Evolutionary conservation across 2,113 vertebrate species (phyloP).

Genomic region (Chunga burmeisteri): DNA sequence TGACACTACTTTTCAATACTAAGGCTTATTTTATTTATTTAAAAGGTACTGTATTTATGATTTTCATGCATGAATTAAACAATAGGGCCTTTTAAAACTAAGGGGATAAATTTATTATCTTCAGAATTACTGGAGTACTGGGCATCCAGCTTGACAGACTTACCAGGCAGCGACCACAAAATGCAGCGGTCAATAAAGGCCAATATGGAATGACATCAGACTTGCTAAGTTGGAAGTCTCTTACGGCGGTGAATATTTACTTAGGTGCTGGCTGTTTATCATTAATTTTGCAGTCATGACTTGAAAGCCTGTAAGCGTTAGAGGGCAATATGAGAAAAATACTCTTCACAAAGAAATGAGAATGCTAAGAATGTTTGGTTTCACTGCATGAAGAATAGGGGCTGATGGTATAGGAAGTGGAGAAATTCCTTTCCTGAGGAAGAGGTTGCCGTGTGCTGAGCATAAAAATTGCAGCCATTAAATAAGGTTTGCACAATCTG

Average conservation of each 20-base stretch:
- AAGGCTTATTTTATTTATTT: not conserved
- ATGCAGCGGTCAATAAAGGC: not conserved
- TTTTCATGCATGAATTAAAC: not conserved
- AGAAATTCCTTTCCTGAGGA: not conserved
- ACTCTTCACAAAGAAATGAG: not conserved
- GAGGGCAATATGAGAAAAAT: not conserved
- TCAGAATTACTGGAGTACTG: not conserved
- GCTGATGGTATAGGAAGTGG: not conserved
- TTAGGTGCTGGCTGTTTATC: not conserved
- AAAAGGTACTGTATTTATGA: not conserved
- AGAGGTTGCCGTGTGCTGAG: not conserved
- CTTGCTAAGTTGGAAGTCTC: not conserved
- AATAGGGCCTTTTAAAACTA: not conserved
- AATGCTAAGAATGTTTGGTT: not conserved
- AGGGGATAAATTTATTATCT: not conserved
- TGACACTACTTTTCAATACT: not conserved
- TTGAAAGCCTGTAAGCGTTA: slow-evolving; percentile 18
- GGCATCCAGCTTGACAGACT: not conserved
- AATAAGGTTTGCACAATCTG: not conserved
- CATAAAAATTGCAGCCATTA: not conserved
- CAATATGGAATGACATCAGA: not conserved
- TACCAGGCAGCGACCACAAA: not conserved
- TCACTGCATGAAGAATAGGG: not conserved
- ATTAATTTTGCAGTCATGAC: slow-evolving; percentile 14
- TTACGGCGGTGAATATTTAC: not conserved